These are phyloP conservation scores for Conus ventricosus DNA, from an alignment of 1,140 invertebrate species.

Conservation along the genomic window DNA sequence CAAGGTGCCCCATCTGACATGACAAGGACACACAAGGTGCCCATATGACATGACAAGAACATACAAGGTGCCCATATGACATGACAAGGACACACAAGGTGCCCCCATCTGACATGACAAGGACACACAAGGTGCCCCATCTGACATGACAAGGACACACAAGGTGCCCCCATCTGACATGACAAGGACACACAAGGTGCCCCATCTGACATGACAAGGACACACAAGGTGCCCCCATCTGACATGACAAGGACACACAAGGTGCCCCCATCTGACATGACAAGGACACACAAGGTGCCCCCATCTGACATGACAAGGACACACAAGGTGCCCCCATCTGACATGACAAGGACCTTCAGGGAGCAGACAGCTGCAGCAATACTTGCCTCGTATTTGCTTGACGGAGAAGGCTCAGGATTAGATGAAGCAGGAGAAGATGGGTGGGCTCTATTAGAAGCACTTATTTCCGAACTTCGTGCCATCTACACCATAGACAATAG, in stretches of 20 bases:
- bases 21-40: neutral
- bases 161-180: neutral
- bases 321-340: neutral
- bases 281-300: neutral
- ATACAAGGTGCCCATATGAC: no score
- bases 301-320: neutral
- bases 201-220: neutral
- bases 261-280: neutral
- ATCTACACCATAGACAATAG: conserved; percentile 59
- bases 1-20: neutral
- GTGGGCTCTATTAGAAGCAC: conserved; percentile 54
- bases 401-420: conserved; percentile 30
- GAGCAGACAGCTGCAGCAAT: conserved; percentile 23
- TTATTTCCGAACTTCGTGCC: conserved; percentile 67
- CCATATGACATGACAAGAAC: no score
- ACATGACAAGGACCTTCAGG: neutral
- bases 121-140: neutral
- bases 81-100: neutral
- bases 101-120: neutral
- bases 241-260: neutral
- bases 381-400: conserved; percentile 66
- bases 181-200: neutral
- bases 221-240: neutral
- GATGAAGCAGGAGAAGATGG: conserved; percentile 35
- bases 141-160: neutral